A percentile compares a stretch with the other conserved stretches of the same genome.
Evolutionary conservation across 1,140 invertebrate genomes (phyloP).

Genomic region (Neodiprion fabricii): DNA sequence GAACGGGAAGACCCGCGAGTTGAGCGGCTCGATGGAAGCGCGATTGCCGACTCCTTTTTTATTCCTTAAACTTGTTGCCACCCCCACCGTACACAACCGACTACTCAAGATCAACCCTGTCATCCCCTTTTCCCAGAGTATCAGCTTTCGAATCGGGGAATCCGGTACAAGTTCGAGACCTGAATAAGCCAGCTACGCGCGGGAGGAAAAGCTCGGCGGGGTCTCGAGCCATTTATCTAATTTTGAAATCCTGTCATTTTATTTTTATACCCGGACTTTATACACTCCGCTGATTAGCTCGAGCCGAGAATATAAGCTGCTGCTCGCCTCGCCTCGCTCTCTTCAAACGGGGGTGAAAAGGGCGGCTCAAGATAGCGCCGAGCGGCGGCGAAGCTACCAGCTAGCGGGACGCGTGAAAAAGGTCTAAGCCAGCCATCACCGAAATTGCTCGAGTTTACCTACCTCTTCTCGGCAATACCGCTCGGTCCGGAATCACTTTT

Average conservation of each 20-base stretch:
- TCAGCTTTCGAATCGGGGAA: too few relatives aligned
- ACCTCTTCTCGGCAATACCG: conserved; percentile 1
- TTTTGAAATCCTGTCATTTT: conserved; percentile 43
- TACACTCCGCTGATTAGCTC: conserved; percentile 54
- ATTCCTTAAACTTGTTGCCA: too few relatives aligned
- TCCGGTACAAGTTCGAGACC: too few relatives aligned
- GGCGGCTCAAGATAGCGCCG: conserved; percentile 32
- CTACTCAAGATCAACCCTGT: too few relatives aligned
- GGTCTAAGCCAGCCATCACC: conserved; percentile 57
- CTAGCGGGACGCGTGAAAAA: conserved; percentile 43
- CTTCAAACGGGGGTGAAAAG: conserved; percentile 9
- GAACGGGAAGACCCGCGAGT: too few relatives aligned
- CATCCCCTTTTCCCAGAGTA: too few relatives aligned
- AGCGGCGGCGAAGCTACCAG: conserved; percentile 32
- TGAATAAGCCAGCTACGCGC: too few relatives aligned
- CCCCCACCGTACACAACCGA: too few relatives aligned
- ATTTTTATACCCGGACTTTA: conserved; percentile 45
- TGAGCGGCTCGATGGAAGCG: too few relatives aligned
- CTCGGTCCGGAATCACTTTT: background rate
- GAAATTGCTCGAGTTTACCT: conserved; percentile 57
- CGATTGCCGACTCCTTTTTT: too few relatives aligned
- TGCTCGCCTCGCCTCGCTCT: conserved; percentile 9
- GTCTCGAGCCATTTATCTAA: conserved; percentile 47
- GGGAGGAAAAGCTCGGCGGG: background rate
- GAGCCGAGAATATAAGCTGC: conserved; percentile 21